Evolutionary conservation across 2,113 vertebrate genomes (phyloP), one percentile per base, ranked within the genome.

Genomic region (Elgaria multicarinata): DNA sequence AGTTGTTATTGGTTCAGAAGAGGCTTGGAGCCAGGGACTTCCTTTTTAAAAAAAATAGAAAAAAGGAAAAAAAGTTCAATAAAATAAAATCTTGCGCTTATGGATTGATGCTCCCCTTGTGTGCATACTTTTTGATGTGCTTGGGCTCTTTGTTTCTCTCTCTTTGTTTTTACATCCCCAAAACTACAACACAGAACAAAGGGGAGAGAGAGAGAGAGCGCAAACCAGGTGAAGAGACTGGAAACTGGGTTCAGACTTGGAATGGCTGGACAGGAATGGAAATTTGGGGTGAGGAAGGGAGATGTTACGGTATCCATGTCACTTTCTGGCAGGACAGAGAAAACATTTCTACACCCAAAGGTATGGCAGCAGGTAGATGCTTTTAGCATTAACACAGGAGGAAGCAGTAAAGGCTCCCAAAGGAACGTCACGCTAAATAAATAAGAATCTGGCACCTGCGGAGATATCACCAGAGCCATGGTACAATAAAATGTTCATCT

Each of bases 241-340:
- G 50, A 26, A 39, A 14, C 44, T 77, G 71, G 88, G 18, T 67
- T 77, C 72, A 84, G 33, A 78, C 58, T 55, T 89, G 88, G 88
- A 89, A 89, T 89, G 81, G 72, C 58, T 84, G 58, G 72, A 84
- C 62, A 84, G 81, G 81, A 89, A 89, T 77, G 88, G 88, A 67
- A 84, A 75, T 1, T 22, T 33, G 81, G 58, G 81, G 8, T 4
- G 14, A 46, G 50, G 86, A 53, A 13, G 46, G 33, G 62, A 87
- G 33, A 79, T 46, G 39, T 28, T 5, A 74, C 10, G 3, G 24
- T 31, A 58, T 31, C 74, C 58, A 53, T 53, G 31, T 84, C 16
- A 66, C 26, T 74, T 82, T 44, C 55, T 42, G 28, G 67, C 50
- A 74, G 79, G 50, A 62, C 58, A 18, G 42, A 84, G 53, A 55